Base-by-base conservation (phyloP, 2,113 vertebrate species). In the Edolisoma coerulescens region DNA sequence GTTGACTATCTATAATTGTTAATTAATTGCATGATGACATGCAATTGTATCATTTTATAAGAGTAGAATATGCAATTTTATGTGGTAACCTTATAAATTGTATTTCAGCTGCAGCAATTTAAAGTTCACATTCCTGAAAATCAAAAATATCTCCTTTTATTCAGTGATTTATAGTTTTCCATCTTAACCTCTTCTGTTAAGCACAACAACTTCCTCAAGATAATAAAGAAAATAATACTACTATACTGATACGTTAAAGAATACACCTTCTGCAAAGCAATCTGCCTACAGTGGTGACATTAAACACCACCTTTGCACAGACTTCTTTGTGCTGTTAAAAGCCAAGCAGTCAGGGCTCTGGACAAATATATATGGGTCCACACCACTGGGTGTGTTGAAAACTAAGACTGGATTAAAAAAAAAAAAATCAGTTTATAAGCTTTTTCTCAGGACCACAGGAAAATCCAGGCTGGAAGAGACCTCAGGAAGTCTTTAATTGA, bases 381-480 rank as follows among this genome's bases (percentile, higher is more conserved):
- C 13, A n/a, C 17, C 64, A 76, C 37, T 41, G 32, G 7, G 20
- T 49, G 11, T 26, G 28, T 69, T 28, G 63, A 93, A 93, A 69
- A 64, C 27, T 9, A 60, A 26, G 28, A 52, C 24, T 52, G 7
- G 11, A 49, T 57, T 61, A 13, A 3, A 22, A 63, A 45, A 22
- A 63, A 45, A 42, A 16, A 21, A n/a, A 1, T 6, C 22, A 2
- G 11, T 21, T 63, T 8, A 1, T 14, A 70, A 78, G 5, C 1
- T 76, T 79, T 68, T 83, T 35, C 11, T 23, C 30, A 84, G 21
- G 23, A 50, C 12, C 19, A 70, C 1, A 59, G 37, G 28, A 61
- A 81, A 69, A 89, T 12, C 13, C 22, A 91, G 42, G 30, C 21
- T 84, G 30, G 9, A 82, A 64, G 15, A 14, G 23, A 30, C 18